These are phyloP conservation scores for Torymus aiolomorphi DNA, from an alignment of 2,888 invertebrate species.

Conservation along the genomic window DNA sequence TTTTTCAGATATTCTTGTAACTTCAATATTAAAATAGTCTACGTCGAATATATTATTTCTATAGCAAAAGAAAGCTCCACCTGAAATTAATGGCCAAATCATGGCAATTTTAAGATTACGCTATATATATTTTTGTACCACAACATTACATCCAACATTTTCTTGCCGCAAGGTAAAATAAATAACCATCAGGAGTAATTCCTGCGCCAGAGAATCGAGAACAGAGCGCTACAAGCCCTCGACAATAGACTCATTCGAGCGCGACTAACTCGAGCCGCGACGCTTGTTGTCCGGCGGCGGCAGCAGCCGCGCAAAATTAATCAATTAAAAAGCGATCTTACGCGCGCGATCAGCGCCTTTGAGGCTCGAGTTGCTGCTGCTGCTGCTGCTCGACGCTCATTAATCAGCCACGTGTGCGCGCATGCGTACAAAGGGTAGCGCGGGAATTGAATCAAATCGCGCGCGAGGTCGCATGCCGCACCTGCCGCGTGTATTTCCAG, in stretches of 20 bases:
- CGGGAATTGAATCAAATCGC: slow-evolving; percentile 39
- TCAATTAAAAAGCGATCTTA: slow-evolving; percentile 52
- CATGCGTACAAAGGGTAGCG: slow-evolving; percentile 21
- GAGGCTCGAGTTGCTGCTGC: background rate
- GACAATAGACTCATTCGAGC: slow-evolving; percentile 7
- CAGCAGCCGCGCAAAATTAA: slow-evolving; percentile 36
- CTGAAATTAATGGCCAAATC: no score
- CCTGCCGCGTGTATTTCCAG: slow-evolving; percentile 23
- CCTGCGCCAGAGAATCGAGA: no score
- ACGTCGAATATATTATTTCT: no score
- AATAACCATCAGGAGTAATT: no score
- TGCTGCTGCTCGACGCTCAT: slow-evolving; percentile 8
- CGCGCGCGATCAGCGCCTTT: slow-evolving; percentile 16
- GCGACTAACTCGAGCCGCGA: slow-evolving; percentile 8
- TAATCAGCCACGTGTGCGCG: slow-evolving; percentile 10
- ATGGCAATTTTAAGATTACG: no score
- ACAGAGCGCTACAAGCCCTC: no score
- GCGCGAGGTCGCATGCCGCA: background rate
- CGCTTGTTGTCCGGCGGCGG: background rate
- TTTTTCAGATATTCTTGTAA: no score
- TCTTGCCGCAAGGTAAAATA: no score
- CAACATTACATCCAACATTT: no score
- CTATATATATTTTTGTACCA: no score
- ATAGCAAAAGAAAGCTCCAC: no score
- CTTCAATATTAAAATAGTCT: no score